A percentile compares a stretch with the other conserved stretches of the same genome.
These are phyloP conservation scores for Dimorphilus gyrociliatus DNA, from an alignment of 2,888 invertebrate species.

Conservation along the genomic window DNA sequence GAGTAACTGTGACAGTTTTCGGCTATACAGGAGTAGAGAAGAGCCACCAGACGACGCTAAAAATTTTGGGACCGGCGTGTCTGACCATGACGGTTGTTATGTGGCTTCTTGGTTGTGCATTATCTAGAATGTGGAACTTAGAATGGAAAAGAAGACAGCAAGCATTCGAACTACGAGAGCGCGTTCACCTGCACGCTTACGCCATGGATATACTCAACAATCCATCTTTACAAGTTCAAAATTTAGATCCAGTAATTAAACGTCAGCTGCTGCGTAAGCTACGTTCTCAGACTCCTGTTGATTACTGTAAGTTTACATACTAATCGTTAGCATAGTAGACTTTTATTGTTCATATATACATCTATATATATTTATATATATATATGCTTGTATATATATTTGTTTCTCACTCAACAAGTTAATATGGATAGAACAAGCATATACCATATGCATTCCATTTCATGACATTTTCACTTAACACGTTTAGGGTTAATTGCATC, in stretches of 20 bases:
- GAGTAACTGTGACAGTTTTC: constrained; percentile 12
- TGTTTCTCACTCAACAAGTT: neutral
- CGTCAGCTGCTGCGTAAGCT: constrained; percentile 12
- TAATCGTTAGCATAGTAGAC: too few relatives aligned
- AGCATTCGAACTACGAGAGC: constrained; percentile 11
- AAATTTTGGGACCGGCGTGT: constrained; percentile 13
- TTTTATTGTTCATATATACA: too few relatives aligned
- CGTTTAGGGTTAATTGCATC: too few relatives aligned
- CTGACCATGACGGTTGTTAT: constrained; percentile 13
- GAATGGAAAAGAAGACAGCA: constrained; percentile 13
- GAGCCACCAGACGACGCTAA: constrained; percentile 9
- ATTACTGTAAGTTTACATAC: constrained; percentile 8
- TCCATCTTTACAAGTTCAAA: constrained; percentile 11
- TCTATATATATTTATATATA: too few relatives aligned
- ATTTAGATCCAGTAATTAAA: constrained; percentile 10
- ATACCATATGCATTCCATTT: too few relatives aligned
- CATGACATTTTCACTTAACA: too few relatives aligned
- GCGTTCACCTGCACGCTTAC: constrained; percentile 15
- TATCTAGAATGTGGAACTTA: constrained; percentile 11
- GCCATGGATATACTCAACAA: constrained; percentile 14
- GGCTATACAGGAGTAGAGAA: constrained; percentile 10
- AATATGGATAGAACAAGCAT: neutral
- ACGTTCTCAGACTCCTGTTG: constrained; percentile 11
- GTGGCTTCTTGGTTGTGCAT: constrained; percentile 12
- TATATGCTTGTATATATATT: neutral